These are phyloP conservation scores for Grantiella picta DNA, from an alignment of 2,113 vertebrate species.

Conservation along the genomic window DNA sequence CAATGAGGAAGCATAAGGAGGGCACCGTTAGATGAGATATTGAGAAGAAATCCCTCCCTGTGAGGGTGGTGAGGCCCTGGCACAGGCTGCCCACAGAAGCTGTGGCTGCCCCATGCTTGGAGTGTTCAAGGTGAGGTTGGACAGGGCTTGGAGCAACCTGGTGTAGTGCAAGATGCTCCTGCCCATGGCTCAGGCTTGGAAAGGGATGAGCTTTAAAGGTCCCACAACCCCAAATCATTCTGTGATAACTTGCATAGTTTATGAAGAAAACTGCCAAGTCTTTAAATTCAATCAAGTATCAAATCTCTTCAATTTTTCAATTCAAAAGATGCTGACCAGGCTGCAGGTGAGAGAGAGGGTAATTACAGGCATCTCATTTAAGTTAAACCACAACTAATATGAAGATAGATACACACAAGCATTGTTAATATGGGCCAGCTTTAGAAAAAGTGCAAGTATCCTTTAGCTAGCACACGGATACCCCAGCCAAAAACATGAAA, in stretches of 20 bases:
- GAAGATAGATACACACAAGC: background rate
- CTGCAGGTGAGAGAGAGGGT: background rate
- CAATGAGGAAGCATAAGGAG: background rate
- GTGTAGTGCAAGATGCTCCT: background rate
- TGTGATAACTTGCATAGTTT: background rate
- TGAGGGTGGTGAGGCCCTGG: background rate
- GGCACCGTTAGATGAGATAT: too few species aligned
- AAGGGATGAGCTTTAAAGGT: background rate
- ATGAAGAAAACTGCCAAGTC: background rate
- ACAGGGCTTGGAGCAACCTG: background rate
- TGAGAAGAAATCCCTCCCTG: background rate
- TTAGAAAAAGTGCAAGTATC: background rate
- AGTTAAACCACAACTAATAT: background rate
- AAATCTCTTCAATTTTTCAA: background rate
- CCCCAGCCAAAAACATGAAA: background rate
- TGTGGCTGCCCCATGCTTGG: background rate
- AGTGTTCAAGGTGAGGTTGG: background rate
- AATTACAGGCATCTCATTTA: background rate
- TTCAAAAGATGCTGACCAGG: background rate
- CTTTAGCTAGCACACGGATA: background rate
- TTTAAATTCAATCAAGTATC: background rate
- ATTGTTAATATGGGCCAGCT: background rate
- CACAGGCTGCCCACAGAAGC: background rate
- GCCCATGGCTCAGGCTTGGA: background rate
- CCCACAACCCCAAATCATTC: background rate